Base-by-base conservation (phyloP, 2,797 vertebrate genomes). In the Tragopan temminckii region DNA sequence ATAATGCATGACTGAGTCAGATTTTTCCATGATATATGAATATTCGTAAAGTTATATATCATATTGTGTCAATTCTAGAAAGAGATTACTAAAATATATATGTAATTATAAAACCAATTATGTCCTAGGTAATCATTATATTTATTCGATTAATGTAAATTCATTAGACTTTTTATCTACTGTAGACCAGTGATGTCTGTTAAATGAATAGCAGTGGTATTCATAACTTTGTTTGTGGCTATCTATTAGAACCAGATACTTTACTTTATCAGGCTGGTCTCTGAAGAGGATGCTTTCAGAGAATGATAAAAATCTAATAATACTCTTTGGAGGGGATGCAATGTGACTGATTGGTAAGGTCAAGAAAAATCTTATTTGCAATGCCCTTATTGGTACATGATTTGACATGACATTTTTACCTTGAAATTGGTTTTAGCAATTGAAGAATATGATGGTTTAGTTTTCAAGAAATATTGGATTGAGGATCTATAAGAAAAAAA, bases 261-360 rank as follows among this genome's bases (percentile, higher is more conserved):
- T 97, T 97, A 97, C 97, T 98, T 97, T 97, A 97, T 96, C 95
- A 75, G 85, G 88, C 93, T 92, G 91, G 86, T 97, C 97, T 97
- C 95, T 96, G 63, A 96, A 97, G 97, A 74, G 90, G 66, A 96
- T 89, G 96, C 97, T 97, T 96, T 97, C 92, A 97, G 95, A 98
- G 96, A 97, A 98, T 97, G 97, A 97, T 98, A 97, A 97, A 97
- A 98, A 98, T 98, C 97, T 98, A 98, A 98, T 98, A 98, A 98
- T 82, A 93, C 85, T 93, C 94, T 94, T 97, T 89, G 97, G 96
- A 97, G 81, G 96, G 95, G 97, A 98, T 97, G 97, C 97, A 97
- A 97, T 97, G 97, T 98, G 97, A 97, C 96, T 98, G 98, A 98
- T 97, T 97, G 97, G 97, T 97, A 96, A 97, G 98, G 98, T 98